phyloP scores from a whole-genome alignment of 2,888 invertebrate genomes.

The Pristionchus arcanus region DNA sequence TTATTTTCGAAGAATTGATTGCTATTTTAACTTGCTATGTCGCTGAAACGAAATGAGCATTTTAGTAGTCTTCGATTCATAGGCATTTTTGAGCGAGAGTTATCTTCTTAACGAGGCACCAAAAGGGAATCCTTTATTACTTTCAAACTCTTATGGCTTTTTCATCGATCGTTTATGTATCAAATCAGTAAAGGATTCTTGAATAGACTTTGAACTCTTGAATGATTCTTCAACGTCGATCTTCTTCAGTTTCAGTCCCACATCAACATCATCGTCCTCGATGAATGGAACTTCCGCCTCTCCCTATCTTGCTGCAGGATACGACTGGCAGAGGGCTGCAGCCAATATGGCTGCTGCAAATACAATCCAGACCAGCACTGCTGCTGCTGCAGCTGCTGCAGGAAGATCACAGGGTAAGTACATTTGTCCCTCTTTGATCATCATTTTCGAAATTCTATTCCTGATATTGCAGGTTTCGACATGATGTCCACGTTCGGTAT shows the following conservation, averaged over 20 bases:
- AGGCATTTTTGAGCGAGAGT: no score
- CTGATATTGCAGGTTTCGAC: slow-evolving; percentile 36
- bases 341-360: slow-evolving; percentile 31
- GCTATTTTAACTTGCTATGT: no score
- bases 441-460: background rate
- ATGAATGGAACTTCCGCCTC: slow-evolving; percentile 28
- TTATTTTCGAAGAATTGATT: background rate
- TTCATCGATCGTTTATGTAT: no score
- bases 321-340: slow-evolving; percentile 42
- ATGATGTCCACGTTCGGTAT: slow-evolving; percentile 31
- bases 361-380: slow-evolving; percentile 25
- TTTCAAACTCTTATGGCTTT: no score
- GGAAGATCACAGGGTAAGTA: background rate
- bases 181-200: no score
- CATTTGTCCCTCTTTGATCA: background rate
- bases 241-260: slow-evolving; percentile 33
- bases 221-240: background rate
- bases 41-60: no score
- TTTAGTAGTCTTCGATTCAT: no score
- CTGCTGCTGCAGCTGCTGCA: background rate
- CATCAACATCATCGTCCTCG: slow-evolving; percentile 18
- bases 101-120: no score
- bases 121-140: no score
- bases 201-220: no score
- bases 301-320: background rate